Evolutionary conservation across 2,888 invertebrate genomes (phyloP).

Genomic region (Eledona agricola): DNA sequence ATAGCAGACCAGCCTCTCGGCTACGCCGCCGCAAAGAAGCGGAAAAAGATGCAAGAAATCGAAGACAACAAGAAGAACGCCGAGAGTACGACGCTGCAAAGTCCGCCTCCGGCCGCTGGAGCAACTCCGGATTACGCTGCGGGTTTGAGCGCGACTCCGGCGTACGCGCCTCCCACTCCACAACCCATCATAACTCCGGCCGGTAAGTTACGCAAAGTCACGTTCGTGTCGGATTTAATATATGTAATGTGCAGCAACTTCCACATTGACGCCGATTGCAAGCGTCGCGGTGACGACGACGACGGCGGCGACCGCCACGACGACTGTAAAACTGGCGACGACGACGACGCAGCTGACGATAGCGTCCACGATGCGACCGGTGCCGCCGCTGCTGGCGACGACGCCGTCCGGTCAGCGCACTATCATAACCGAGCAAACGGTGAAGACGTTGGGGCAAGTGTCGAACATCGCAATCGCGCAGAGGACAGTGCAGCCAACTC

Average conservation of each 20-base stretch:
- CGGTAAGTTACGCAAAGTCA: too few relatives aligned
- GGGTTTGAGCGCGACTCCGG: slow-evolving; percentile 71
- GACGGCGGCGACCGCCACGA: slow-evolving; percentile 60
- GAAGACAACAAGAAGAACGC: slow-evolving; percentile 67
- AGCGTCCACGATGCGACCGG: slow-evolving; percentile 53
- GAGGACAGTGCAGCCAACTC: slow-evolving; percentile 55
- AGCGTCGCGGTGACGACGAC: slow-evolving; percentile 62
- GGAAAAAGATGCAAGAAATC: slow-evolving; percentile 76
- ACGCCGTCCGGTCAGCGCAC: slow-evolving; percentile 54
- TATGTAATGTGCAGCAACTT: slow-evolving; percentile 37
- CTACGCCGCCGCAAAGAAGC: slow-evolving; percentile 85
- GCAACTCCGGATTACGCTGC: slow-evolving; percentile 85
- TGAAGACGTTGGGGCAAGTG: slow-evolving; percentile 39
- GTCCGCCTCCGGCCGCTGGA: slow-evolving; percentile 52
- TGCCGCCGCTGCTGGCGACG: slow-evolving; percentile 55
- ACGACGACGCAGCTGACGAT: slow-evolving; percentile 47
- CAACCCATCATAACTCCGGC: slow-evolving; percentile 55
- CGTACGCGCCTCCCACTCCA: slow-evolving; percentile 61
- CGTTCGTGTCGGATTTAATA: slow-evolving; percentile 3
- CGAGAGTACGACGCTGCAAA: slow-evolving; percentile 61
- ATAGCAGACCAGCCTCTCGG: slow-evolving; percentile 92
- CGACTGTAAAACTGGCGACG: slow-evolving; percentile 52
- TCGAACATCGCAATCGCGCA: slow-evolving; percentile 56
- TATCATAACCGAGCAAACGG: slow-evolving; percentile 53
- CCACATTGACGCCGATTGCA: slow-evolving; percentile 49